Percentiles rank a stretch among this genome's conserved stretches.
phyloP scores from a whole-genome alignment of 2,113 vertebrate species.

The Romanogobio albipinnatus region DNA sequence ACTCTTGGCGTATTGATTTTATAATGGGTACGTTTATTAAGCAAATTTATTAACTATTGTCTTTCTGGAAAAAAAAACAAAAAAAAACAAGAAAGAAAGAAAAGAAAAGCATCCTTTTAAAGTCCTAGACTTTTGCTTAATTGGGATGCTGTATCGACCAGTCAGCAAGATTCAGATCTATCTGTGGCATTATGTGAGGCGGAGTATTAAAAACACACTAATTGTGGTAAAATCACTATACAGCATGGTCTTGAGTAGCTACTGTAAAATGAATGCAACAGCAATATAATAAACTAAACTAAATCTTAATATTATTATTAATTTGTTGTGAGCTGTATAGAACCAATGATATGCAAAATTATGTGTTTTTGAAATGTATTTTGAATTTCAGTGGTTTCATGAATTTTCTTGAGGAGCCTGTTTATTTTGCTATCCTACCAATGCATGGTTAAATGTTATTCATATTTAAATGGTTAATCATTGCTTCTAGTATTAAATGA shows the following conservation, averaged over 20 bases:
- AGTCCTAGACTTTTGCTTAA: background rate
- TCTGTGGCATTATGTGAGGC: background rate
- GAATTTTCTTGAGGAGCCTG: background rate
- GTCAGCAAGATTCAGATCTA: background rate
- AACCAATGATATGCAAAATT: background rate
- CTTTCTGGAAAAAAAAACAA: background rate
- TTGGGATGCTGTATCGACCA: background rate
- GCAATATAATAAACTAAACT: background rate
- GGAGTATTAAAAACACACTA: background rate
- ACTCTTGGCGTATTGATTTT: background rate
- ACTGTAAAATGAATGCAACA: background rate
- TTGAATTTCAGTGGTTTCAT: background rate
- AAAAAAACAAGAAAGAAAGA: background rate
- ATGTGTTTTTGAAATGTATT: background rate
- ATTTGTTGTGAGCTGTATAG: background rate
- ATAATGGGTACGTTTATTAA: conserved; percentile 10
- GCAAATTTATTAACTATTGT: background rate
- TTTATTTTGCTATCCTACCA: background rate
- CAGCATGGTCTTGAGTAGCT: background rate
- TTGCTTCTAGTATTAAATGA: background rate
- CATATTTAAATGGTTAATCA: background rate
- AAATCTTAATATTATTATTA: background rate
- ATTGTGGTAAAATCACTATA: background rate
- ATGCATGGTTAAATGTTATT: background rate
- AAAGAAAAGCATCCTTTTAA: background rate